A percentile compares a stretch with the other conserved stretches of the same genome.
These are phyloP conservation scores for Cinclus mexicanus DNA, from an alignment of 2,113 vertebrate species.

Conservation along the genomic window DNA sequence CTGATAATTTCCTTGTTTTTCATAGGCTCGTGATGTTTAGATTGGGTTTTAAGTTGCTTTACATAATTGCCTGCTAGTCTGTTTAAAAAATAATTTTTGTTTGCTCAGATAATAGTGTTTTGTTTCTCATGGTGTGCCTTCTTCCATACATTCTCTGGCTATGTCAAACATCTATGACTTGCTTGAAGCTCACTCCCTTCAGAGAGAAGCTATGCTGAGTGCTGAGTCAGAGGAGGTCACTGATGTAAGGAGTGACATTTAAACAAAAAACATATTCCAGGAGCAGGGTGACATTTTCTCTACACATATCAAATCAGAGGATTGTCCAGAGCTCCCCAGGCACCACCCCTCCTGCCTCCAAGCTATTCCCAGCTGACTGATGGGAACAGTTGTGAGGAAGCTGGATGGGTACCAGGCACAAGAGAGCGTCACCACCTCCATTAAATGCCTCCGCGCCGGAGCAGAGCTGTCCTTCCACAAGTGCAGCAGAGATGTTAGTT, in stretches of 20 bases:
- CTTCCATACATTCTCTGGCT: not conserved
- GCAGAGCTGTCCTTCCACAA: not conserved
- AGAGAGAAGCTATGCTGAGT: not conserved
- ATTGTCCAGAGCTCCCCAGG: constrained; percentile 1
- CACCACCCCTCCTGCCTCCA: not conserved
- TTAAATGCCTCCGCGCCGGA: not conserved
- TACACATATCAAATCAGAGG: not conserved
- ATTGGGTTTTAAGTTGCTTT: not conserved
- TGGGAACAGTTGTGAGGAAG: not conserved
- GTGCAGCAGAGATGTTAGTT: not conserved
- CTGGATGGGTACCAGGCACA: not conserved
- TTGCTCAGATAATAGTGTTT: constrained; percentile 14
- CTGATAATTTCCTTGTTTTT: not conserved
- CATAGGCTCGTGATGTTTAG: not conserved
- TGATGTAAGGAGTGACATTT: constrained; percentile 5
- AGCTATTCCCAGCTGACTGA: constrained; percentile 13
- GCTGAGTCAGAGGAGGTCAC: constrained; percentile 24
- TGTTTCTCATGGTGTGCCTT: not conserved
- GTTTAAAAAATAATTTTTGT: not conserved
- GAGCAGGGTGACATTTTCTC: constrained; percentile 36
- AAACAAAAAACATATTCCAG: not conserved
- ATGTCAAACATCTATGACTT: not conserved
- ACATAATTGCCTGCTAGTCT: not conserved
- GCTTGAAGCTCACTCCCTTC: not conserved
- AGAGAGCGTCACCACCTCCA: not conserved